Conservation (phyloP, 2,113 vertebrate species). For the Ceyx cyanopectus region DNA sequence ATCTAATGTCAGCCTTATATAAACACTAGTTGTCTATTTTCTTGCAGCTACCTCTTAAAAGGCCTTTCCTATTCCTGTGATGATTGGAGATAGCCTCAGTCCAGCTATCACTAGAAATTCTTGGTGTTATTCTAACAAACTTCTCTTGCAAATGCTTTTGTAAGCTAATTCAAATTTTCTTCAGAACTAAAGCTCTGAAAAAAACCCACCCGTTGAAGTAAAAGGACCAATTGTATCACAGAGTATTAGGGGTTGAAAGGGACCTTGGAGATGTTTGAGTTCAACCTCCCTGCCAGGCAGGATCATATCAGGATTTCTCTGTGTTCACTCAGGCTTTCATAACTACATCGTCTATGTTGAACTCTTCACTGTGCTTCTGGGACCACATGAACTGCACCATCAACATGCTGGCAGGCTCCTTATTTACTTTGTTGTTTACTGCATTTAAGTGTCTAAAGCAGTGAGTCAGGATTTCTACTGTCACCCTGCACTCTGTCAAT, state of each 20-base stretch:
- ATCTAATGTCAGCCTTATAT: neutral
- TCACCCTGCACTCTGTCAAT: neutral
- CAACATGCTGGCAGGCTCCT: neutral
- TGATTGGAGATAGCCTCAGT: neutral
- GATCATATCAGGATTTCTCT: neutral
- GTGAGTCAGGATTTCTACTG: neutral
- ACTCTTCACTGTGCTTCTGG: slow-evolving; percentile 4
- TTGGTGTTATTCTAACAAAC: neutral
- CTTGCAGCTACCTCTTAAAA: neutral
- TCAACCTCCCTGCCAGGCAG: too few relatives aligned
- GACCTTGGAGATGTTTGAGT: too few relatives aligned
- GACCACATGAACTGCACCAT: neutral
- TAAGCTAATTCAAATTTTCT: neutral
- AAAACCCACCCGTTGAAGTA: neutral
- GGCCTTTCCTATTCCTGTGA: neutral
- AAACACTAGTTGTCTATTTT: neutral
- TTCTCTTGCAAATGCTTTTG: neutral
- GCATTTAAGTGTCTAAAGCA: neutral
- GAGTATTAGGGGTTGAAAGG: too few relatives aligned
- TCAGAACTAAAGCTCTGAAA: neutral
- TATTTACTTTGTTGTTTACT: neutral
- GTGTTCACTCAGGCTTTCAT: neutral
- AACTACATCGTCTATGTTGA: neutral
- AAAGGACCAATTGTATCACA: neutral
- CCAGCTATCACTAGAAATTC: neutral